Percentiles rank a stretch among this genome's conserved stretches.
These are phyloP conservation scores for Triplophysa bombifrons DNA, from an alignment of 2,797 vertebrate genomes.

Conservation along the genomic window DNA sequence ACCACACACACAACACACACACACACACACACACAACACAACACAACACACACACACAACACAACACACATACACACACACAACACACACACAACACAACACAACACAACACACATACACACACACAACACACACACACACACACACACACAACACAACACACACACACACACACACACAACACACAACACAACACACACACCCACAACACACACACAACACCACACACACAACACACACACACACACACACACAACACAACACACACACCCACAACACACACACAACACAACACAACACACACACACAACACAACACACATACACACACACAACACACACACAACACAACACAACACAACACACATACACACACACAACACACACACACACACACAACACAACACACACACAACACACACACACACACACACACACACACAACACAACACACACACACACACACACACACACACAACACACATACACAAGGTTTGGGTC, in stretches of 20 bases:
- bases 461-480: conserved; percentile 12
- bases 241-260: conserved; percentile 8
- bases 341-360: neutral
- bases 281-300: conserved; percentile 11
- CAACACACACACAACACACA: conserved; percentile 33
- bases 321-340: conserved; percentile 30
- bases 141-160: conserved; percentile 20
- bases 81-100: conserved; percentile 22
- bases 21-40: conserved; percentile 33
- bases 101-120: conserved; percentile 7
- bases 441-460: conserved; percentile 28
- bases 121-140: conserved; percentile 24
- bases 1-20: conserved; percentile 2
- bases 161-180: conserved; percentile 31
- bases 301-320: conserved; percentile 27
- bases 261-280: too few relatives aligned
- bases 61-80: conserved; percentile 36
- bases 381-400: conserved; percentile 28
- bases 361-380: conserved; percentile 41
- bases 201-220: conserved; percentile 24
- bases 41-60: conserved; percentile 11
- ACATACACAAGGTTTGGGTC: too few relatives aligned
- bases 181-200: conserved; percentile 16
- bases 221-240: conserved; percentile 26
- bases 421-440: conserved; percentile 33